Base-by-base conservation (phyloP, 2,797 vertebrate genomes). In the Triplophysa bombifrons region DNA sequence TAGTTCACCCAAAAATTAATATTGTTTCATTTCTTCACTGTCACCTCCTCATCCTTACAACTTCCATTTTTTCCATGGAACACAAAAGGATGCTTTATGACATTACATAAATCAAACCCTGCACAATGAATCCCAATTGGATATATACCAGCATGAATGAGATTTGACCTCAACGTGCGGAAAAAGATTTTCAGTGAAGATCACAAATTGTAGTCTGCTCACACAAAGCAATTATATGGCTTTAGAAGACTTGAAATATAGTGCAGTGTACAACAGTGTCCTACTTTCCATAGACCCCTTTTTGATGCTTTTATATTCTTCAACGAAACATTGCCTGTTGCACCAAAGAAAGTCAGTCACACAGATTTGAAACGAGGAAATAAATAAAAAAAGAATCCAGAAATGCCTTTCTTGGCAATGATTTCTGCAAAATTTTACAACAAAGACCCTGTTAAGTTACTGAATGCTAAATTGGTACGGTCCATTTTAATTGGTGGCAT, bases 381-480 rank as follows among this genome's bases (percentile, higher is more conserved):
- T 55, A 55, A 51, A 17, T 50, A 51, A 17, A 51, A 51, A 17
- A 51, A 51, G 1, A n/a, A 8, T 4, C 19, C n/a, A 20, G 17
- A 16, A n/a, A 56, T 22, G 7, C 19, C 51, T 19, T 16, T n/a
- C 19, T 13, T 58, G 22, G 9, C 13, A 25, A 34, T 7, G 2
- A 8, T 63, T 63, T 63, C 7, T 17, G 34, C 17, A 2, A 58
- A 68, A 72, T 56, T 51, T 73, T 58, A 12, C 61, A 51, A 38
- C 60, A 70, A 46, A 78, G 66, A 19, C 22, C 25, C 65, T 80
- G 48, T 76, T 20, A 50, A 63, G 22, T 55, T 16, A 58, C 5
- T 48, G 64, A 60, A 82, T 46, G 13, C 63, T 44, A 69, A 82
- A 74, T 44, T 14, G 70, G 70, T 64, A 61, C 13, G 8, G 64